Base-by-base conservation (phyloP, 92 coral and sea anemone genomes). In the Actinernus sp. region DNA sequence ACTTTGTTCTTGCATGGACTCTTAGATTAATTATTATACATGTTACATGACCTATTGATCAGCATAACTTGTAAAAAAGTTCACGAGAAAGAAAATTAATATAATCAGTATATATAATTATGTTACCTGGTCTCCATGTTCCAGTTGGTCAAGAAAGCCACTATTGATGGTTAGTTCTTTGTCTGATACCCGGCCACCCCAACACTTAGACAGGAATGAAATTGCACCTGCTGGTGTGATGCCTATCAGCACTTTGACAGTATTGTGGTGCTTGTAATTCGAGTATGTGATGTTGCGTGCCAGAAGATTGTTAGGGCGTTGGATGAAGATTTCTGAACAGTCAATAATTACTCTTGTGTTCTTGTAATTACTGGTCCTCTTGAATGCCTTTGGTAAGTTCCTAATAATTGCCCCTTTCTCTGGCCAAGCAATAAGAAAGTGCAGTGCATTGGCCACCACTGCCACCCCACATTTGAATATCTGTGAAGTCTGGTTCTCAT, bases 181-280 rank as follows among this genome's bases (percentile, higher is more conserved):
- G 61, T 71, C 87, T n/a, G 87, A 72, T 1, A 55, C 82, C 8
- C 87, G 29, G 6, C 82, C 82, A 22, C 82, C 74, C 75, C 87
- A 73, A 26, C 81, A 63, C 39, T 29, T 62, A 8, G 87, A 81
- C 41, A 73, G 57, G 44, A 61, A 71, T 2, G 73, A 49, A 29
- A 79, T 29, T 4, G 73, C 73, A 43, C 79, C 79, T 26, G 59
- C 20, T 19, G 79, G 79, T 22, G 79, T 58, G 26, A 45, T 60
- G 10, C 79, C 79, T 17, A 61, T 48, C 40, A 58, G 40, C 6
- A 55, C 26, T 26, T 71, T 71, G 20, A 47, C 43, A 16, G 80
- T 73, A 29, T 73, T 73, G 25, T 73, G 80, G 31, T 61, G 69
- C 18, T 72, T 54, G 59, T 72, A 72, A 45, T 72, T 72, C 1